These are phyloP conservation scores for Sebastes aleutianus DNA, from an alignment of 2,797 vertebrate species.

Conservation along the genomic window DNA sequence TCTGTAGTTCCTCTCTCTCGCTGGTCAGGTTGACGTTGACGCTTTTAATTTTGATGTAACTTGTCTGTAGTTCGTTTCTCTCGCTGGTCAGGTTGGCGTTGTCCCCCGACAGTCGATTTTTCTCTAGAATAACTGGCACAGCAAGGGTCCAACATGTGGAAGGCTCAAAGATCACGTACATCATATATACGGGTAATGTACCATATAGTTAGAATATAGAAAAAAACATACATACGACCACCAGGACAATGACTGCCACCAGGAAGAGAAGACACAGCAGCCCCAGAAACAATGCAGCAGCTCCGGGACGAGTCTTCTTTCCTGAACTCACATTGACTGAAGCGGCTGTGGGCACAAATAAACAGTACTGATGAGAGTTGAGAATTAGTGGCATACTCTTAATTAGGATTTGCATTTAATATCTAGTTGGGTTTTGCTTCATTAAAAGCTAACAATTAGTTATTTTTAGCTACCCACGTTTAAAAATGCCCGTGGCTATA, in stretches of 20 bases:
- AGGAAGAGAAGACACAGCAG: slow-evolving; percentile 33
- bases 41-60: no score
- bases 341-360: background rate
- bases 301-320: background rate
- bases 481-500: background rate
- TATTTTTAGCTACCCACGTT: background rate
- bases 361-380: background rate
- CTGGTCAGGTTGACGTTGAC: no score
- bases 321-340: background rate
- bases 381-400: background rate
- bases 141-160: background rate
- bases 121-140: background rate
- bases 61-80: no score
- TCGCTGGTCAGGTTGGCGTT: no score
- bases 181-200: background rate
- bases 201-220: background rate
- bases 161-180: background rate
- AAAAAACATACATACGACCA: slow-evolving; percentile 13
- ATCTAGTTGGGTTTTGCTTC: background rate
- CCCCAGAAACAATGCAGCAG: background rate
- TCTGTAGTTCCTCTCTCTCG: no score
- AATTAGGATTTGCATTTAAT: background rate
- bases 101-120: background rate
- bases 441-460: background rate
- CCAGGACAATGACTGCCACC: background rate